Base-by-base conservation (phyloP, 2,888 invertebrate genomes). In the Drosophila borborema region DNA sequence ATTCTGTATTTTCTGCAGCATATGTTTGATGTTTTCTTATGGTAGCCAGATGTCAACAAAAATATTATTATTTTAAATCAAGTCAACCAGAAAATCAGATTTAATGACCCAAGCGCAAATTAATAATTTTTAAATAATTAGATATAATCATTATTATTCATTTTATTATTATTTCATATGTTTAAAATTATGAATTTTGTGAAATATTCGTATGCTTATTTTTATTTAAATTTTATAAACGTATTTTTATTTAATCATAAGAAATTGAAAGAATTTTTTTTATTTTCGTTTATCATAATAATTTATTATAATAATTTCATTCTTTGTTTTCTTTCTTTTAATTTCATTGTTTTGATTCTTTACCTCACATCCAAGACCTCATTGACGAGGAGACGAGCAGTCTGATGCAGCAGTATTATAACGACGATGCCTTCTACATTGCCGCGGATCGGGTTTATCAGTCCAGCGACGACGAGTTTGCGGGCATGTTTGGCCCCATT, bases 381-480 rank as follows among this genome's bases (percentile, higher is more conserved):
- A 92, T 93, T 76, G 92, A 92, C 67, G 78, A 82, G 59, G 93
- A 93, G 81, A 91, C 91, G 53, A 92, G 86, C 81, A 91, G 88
- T 66, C 68, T 91, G 66, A 85, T 93, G 74, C 93, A 93, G 65
- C 93, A 93, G 70, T 93, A 91, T 77, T 93, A 86, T 74, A 93
- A 91, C 74, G 93, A 93, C 58, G 93, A 93, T 59, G 89, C 93
- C 68, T 93, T 93, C 78, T 91, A 92, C 75, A 92, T 93, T 68
- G 90, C 91, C 62, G 90, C 93, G 48, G 92, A 92, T 87, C 92
- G 93, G 41, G 90, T 93, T 20, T 93, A 93, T 77, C 93, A 93
- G 76, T 90, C 92, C 56, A 90, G 87, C 53, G 92, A 92, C 60
- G 93, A 93, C 72, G 93, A 93, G 64, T 93, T 93, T 56, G 92